Evolutionary conservation across 1,140 invertebrate genomes (phyloP), one percentile per base, ranked within the genome.

Genomic region (Calycopis cecrops): DNA sequence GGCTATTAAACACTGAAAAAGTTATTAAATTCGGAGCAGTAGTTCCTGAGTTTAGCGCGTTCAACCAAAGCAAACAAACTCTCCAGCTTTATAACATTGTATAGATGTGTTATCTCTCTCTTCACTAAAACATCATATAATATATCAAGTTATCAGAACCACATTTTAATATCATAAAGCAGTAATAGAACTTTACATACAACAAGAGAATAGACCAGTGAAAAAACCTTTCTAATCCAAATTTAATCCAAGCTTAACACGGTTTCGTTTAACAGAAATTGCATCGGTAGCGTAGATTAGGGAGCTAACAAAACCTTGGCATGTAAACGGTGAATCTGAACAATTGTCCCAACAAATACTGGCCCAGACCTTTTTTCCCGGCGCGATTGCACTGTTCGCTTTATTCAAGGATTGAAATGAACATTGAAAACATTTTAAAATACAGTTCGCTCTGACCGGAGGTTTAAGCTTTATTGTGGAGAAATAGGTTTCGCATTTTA

Each of bases 281-380:
- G 48, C 33, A 33, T 50, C 21, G 21, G 21, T 2, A 28, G 21
- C 48, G 48, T 50, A 50, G 10, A 62, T 65, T 61, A 61, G 62
- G 44, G 42, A 47, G 55, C 50, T 42, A 65, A 62, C 59, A 62
- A 54, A 64, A 60, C 58, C 17, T 48, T 48, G 18, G 28, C 48
- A 54, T 49, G 59, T 55, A 49, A 48, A 50, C 48, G 44, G 60
- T 58, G 54, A 56, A 65, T 65, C 54, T 58, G 48, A 48, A 65
- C 63, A 62, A 62, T 62, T 62, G 59, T 62, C 54, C 63, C 56
- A 59, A 62, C 60, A 59, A 59, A 59, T 54, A 59, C 51, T 48
- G 42, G 42, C 35, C 54, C 57, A 35, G 33, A 47, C 51, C 57
- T 59, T 59, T 59, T 48, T 48, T 38, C 44, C 52, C 52, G 57